Percentiles rank a stretch among this genome's conserved stretches.
Evolutionary conservation across 2,888 invertebrate species (phyloP).

Genomic region (Pyrrhosoma nymphula): DNA sequence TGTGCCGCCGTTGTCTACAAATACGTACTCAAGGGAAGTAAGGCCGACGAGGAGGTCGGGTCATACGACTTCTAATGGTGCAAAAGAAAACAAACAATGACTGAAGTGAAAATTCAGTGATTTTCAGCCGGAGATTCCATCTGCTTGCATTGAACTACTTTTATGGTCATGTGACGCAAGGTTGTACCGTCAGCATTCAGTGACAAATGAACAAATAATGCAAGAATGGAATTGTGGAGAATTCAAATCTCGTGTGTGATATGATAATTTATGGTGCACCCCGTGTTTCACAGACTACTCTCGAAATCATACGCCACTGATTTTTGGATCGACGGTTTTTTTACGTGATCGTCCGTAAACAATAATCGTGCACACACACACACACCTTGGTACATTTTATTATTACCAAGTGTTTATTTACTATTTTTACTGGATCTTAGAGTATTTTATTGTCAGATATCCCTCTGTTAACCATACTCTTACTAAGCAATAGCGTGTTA

Average conservation of each 20-base stretch:
- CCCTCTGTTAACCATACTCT: background rate
- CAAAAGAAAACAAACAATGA: background rate
- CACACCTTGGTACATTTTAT: background rate
- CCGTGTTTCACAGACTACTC: background rate
- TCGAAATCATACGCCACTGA: background rate
- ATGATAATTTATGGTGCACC: background rate
- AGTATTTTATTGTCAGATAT: background rate
- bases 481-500: background rate
- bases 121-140: background rate
- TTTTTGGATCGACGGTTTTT: background rate
- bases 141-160: background rate
- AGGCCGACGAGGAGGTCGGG: conserved; percentile 84
- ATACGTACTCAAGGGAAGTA: conserved; percentile 83
- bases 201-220: conserved; percentile 1
- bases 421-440: background rate
- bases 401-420: background rate
- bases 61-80: conserved; percentile 86
- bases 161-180: background rate
- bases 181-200: background rate
- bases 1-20: conserved; percentile 81
- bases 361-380: background rate
- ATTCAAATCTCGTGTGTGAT: conserved; percentile 21
- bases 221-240: background rate
- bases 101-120: conserved; percentile 22
- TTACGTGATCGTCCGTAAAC: background rate